phyloP scores from a whole-genome alignment of 2,888 invertebrate species.

The Yponomeuta plumbellus region DNA sequence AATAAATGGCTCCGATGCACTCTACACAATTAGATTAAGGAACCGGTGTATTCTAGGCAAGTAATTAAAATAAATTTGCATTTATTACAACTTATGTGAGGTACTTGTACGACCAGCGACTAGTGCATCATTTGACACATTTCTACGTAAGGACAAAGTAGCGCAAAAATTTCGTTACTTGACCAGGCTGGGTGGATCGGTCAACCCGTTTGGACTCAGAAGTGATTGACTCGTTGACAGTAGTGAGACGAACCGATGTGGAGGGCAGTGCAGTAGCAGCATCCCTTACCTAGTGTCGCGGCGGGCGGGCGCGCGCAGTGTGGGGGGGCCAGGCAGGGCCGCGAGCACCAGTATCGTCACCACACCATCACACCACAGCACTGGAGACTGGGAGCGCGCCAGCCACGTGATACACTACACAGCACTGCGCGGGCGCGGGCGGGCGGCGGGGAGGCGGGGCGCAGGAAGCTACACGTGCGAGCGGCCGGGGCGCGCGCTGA shows the following conservation, averaged over 20 bases:
- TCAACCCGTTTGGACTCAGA: too few relatives aligned
- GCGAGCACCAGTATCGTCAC: neutral
- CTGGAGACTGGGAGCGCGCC: neutral
- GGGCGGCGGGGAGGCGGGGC: neutral
- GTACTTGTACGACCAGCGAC: too few relatives aligned
- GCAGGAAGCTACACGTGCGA: neutral
- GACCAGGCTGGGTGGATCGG: too few relatives aligned
- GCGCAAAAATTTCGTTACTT: too few relatives aligned
- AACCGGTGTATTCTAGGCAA: too few relatives aligned
- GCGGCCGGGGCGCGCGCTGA: neutral
- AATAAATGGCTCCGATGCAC: too few relatives aligned
- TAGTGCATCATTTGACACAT: too few relatives aligned
- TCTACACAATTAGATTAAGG: too few relatives aligned
- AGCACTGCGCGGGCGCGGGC: constrained; percentile 4
- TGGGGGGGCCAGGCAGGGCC: neutral
- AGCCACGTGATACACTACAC: neutral
- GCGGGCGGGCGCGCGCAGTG: neutral
- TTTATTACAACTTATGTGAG: too few relatives aligned
- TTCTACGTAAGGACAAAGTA: too few relatives aligned
- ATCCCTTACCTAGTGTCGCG: neutral
- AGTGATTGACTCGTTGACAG: too few relatives aligned
- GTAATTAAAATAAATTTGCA: too few relatives aligned
- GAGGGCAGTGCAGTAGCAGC: neutral
- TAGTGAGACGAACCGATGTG: neutral
- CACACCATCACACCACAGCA: constrained; percentile 1